phyloP scores from a whole-genome alignment of 2,113 vertebrate species.

The Fukomys damarensis region DNA sequence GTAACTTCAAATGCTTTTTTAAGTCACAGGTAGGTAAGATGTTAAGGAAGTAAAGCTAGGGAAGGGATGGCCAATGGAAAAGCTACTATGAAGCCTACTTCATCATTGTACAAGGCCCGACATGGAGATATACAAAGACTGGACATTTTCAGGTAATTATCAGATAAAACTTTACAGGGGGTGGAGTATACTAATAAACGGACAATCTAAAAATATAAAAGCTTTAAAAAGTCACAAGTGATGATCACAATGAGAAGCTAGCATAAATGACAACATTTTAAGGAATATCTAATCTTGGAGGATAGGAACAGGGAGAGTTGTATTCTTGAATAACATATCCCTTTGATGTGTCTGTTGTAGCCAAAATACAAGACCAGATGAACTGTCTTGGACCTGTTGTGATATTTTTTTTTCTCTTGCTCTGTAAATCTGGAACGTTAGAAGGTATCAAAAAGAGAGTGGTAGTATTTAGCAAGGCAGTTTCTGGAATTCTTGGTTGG shows the following conservation, averaged over 20 bases:
- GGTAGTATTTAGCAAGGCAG: neutral
- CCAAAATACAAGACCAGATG: neutral
- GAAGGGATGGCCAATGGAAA: neutral
- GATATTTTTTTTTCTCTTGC: neutral
- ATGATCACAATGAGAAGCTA: neutral
- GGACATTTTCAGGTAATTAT: neutral
- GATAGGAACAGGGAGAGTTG: neutral
- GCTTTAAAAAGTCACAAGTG: neutral
- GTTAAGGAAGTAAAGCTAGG: neutral
- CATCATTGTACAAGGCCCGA: neutral
- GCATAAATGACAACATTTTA: neutral
- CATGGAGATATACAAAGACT: neutral
- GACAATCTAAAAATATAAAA: slow-evolving; percentile 14
- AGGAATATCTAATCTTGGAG: neutral
- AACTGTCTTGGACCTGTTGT: neutral
- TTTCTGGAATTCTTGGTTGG: neutral
- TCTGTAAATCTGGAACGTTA: neutral
- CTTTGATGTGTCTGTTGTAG: neutral
- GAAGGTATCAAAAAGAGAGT: neutral
- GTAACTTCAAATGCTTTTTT: neutral
- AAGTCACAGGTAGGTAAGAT: neutral
- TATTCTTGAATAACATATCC: neutral
- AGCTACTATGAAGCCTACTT: neutral
- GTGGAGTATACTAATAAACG: neutral
- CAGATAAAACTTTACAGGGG: neutral